Base-by-base conservation (phyloP, 2,113 vertebrate genomes). In the Antennarius striatus region DNA sequence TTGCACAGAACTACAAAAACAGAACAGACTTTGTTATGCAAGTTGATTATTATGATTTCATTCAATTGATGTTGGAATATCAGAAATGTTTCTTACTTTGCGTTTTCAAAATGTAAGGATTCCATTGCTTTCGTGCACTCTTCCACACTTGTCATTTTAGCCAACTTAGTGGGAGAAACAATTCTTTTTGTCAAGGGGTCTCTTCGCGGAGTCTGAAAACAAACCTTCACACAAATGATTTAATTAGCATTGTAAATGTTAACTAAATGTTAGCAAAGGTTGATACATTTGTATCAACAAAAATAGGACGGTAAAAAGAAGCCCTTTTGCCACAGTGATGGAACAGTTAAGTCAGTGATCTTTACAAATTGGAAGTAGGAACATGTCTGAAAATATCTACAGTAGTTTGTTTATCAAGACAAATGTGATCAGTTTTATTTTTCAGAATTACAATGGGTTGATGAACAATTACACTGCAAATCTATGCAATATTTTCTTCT, bases 171-270 rank as follows among this genome's bases (percentile, higher is more conserved):
- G 13, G 96, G 95, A 51, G 94, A 96, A 6, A 98, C 10, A 59
- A 98, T 93, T 87, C 82, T 94, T 57, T 91, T 94, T 0, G 95
- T 96, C 51, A 93, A 81, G 14, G 96, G 96, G 65, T 99, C 95
- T 91, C 96, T 90, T 67, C 91, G 89, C 60, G 97, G 97, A 29
- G 96, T 98, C 76, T 97, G 96, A 87, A 99, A 99, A 67, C 95
- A 96, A 75, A 98, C 97, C 97, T 99, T 56, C 13, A 74, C n/a
- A 81, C 3, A 77, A 50, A 47, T 2, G 10, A 50, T 14, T 17
- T 17, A 11, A 61, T 56, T 10, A 81, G 63, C n/a, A 36, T 43
- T 3, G 42, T 43, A 7, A 43, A 43, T 8, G 42, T 43, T 43
- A 43, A 43, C 10, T 9, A 11, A 11, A 22, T 22, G 22, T 22